Evolutionary conservation across 92 coral and sea anemone genomes (phyloP), one percentile per base, ranked within the genome.

Genomic region (Zoanthus sansibaricus): DNA sequence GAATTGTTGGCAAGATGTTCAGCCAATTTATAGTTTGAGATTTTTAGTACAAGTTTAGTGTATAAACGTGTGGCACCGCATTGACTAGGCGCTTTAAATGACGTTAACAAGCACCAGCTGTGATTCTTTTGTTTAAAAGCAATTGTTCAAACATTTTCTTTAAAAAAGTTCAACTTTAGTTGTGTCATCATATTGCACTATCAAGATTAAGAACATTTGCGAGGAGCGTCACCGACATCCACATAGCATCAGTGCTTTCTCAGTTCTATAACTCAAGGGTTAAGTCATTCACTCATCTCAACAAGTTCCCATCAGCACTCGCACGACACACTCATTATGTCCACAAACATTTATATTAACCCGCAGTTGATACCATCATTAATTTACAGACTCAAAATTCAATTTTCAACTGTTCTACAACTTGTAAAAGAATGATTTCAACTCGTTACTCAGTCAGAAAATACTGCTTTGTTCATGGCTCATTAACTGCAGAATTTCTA

Each of bases 401-500:
- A 48, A 31, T 12, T 15, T 21, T 58, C 9, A 49, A 42, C 18
- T n/a, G 58, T 75, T 75, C 31, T 21, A 20, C 7, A 1, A 18
- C 18, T 1, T 46, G 14, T 20, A 17, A 45, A 51, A 0, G 11
- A 25, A 37, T 37, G 15, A 32, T 58, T 15, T 77, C 58, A 20
- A 31, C 11, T 6, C 47, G 4, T 37, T 13, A 46, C 46, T 66
- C 45, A 25, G 25, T 54, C 21, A 54, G 21, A 54, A 32, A 45
- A 17, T n/a, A 44, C 48, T 9, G 73, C 4, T 62, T 45, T 4
- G 10, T 80, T 80, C 21, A 80, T 67, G 85, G 44, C 7, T 66
- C 85, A 80, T 3, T 80, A 25, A 14, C 59, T 66, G 25, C 73
- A 80, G 85, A 66, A 45, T 80, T 67, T 80, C 85, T 67, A 18